Evolutionary conservation across 2,888 invertebrate species (phyloP).

Genomic region (Graphium colonna): DNA sequence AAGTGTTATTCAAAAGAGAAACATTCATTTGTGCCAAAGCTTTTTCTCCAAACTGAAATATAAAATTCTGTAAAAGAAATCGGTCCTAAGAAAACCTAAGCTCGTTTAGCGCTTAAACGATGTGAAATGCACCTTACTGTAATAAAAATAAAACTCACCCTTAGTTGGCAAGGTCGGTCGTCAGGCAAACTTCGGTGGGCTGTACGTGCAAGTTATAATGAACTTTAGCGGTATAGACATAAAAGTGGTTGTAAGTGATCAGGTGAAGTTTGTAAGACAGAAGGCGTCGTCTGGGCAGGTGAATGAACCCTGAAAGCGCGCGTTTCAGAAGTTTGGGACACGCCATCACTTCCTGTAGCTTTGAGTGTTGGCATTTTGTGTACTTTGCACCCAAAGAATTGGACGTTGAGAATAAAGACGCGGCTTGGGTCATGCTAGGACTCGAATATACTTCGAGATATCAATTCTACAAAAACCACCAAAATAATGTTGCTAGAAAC

Average conservation of each 20-base stretch:
- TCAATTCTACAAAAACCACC: no score
- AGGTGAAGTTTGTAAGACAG: slow-evolving; percentile 37
- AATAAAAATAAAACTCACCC: slow-evolving; percentile 27
- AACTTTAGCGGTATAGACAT: slow-evolving; percentile 35
- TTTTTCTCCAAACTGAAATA: slow-evolving; percentile 41
- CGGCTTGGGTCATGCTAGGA: no score
- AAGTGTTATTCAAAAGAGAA: slow-evolving; percentile 24
- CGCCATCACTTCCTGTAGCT: slow-evolving; percentile 60
- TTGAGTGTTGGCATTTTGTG: slow-evolving; percentile 47
- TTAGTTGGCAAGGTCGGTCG: slow-evolving; percentile 41
- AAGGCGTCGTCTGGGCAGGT: slow-evolving; percentile 47
- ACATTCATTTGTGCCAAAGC: slow-evolving; percentile 25
- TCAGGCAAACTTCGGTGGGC: slow-evolving; percentile 34
- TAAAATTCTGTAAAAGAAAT: slow-evolving; percentile 40
- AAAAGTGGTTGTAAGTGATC: slow-evolving; percentile 30
- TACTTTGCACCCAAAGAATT: slow-evolving; percentile 20
- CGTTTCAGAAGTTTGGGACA: slow-evolving; percentile 64
- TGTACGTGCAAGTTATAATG: slow-evolving; percentile 30
- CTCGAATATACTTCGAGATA: no score
- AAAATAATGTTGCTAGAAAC: no score
- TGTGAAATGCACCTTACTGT: slow-evolving; percentile 26
- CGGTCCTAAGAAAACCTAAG: slow-evolving; percentile 47
- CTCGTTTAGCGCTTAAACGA: slow-evolving; percentile 27
- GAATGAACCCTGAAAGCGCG: slow-evolving; percentile 65
- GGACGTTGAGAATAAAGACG: slow-evolving; percentile 6